Evolutionary conservation across 2,113 vertebrate species (phyloP).

Genomic region (Protobothrops flavoviridis): DNA sequence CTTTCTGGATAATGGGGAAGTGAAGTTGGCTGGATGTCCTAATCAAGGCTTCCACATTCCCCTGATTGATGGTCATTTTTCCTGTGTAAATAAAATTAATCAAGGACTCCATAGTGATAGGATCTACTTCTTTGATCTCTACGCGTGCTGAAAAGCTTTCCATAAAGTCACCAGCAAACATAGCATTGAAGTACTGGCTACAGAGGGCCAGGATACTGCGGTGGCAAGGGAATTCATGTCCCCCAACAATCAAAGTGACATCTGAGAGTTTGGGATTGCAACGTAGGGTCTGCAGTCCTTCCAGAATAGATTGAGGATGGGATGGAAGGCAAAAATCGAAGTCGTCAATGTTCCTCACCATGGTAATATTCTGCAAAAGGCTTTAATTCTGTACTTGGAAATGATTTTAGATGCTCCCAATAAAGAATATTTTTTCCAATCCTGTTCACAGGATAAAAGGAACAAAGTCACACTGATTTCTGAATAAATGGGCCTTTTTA

Average conservation of each 20-base stretch:
- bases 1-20: slow-evolving; percentile 85
- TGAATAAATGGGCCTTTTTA: neutral
- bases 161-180: slow-evolving; percentile 90
- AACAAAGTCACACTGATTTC: rapidly evolving
- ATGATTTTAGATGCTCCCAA: neutral
- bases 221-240: slow-evolving; percentile 91
- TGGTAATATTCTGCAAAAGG: slow-evolving; percentile 48
- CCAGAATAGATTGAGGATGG: slow-evolving; percentile 86
- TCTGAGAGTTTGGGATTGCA: slow-evolving; percentile 86
- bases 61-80: slow-evolving; percentile 91
- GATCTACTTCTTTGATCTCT: slow-evolving; percentile 86
- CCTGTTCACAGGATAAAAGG: neutral
- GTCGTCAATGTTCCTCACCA: slow-evolving; percentile 93
- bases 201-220: slow-evolving; percentile 89
- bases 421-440: rapidly evolving
- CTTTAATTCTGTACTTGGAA: rapidly evolving
- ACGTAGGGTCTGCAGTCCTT: slow-evolving; percentile 84
- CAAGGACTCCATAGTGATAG: slow-evolving; percentile 71
- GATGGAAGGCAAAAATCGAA: slow-evolving; percentile 90
- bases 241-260: slow-evolving; percentile 79
- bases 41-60: slow-evolving; percentile 87
- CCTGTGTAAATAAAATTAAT: slow-evolving; percentile 94
- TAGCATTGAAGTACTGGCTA: slow-evolving; percentile 90
- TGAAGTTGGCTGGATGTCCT: slow-evolving; percentile 85
- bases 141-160: slow-evolving; percentile 89